phyloP scores from a whole-genome alignment of 2,797 vertebrate genomes.

The Neomorphus geoffroyi region DNA sequence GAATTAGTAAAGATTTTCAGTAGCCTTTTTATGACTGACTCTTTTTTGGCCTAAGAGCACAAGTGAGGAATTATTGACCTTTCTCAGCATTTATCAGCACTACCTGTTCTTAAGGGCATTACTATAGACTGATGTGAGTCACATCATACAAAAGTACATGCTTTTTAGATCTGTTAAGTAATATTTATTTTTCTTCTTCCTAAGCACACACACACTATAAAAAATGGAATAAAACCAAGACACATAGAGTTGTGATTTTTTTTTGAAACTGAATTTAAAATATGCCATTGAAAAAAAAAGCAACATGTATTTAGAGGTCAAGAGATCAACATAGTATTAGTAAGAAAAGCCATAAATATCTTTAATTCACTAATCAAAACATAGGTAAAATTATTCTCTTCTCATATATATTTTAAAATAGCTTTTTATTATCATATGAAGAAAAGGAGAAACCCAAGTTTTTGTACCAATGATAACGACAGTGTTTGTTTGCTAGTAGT shows the following conservation, averaged over 20 bases:
- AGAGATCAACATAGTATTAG: background rate
- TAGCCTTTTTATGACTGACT: background rate
- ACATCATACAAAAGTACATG: background rate
- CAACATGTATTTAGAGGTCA: background rate
- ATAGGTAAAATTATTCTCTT: background rate
- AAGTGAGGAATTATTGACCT: conserved; percentile 24
- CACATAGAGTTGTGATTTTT: background rate
- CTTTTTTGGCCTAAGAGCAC: background rate
- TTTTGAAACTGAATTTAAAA: background rate
- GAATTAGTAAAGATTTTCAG: background rate
- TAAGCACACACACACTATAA: background rate
- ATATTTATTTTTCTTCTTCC: background rate
- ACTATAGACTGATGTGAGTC: background rate
- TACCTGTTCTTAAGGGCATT: background rate
- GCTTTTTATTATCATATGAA: background rate
- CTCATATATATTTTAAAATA: background rate
- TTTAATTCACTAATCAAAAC: background rate
- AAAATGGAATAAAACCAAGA: background rate
- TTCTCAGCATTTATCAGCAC: conserved; percentile 10
- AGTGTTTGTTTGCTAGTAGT: background rate
- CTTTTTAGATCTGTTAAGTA: background rate
- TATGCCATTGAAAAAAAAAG: background rate
- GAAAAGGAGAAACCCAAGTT: background rate
- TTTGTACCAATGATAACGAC: background rate
- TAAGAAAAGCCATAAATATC: background rate